Evolutionary conservation across 1,140 invertebrate genomes (phyloP), one percentile per base, ranked within the genome.

Genomic region (Oscheius sp.): DNA sequence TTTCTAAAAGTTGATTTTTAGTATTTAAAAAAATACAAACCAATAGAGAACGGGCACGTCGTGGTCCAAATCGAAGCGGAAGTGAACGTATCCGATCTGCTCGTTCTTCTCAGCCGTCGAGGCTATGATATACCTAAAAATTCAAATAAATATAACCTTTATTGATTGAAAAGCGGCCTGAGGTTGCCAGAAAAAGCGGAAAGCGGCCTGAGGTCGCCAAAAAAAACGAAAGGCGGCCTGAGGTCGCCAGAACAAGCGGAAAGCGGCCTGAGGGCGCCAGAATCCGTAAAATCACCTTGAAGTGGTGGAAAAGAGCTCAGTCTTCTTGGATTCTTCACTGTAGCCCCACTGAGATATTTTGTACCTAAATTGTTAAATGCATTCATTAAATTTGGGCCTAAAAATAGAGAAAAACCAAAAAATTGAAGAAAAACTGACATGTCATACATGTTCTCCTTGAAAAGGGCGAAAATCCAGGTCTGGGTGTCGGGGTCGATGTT

Each of bases 341-440:
- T 68, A 79, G n/a, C 77, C 77, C 75, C 78, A 79, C 18, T 79
- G 29, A n/a, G 77, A 79, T 15, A 71, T 77, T 15, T 75, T 55
- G 34, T 78, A 76, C 38, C 74, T 76, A 34, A 62, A 71, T 72
- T 45, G 13, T 28, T 2, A 20, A 10, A 71, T 1, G n/a, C 18
- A 71, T n/a, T n/a, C 7, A 42, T 23, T 2, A 28, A 68, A 26
- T 66, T 7, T 62, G 4, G 28, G 10, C 52, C n/a, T 18, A 15
- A 71, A 77, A 13, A 1, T 10, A 29, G 7, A n/a, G 4, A 32
- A 13, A 26, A n/a, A 49, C 4, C 29, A 18, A 70, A 1, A 75
- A 0, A 18, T 15, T 10, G 20, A 13, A 15, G 55, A 15, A 23
- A 18, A 61, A 32, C 75, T 77, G 35, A 79, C 78, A 79, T 32